Evolutionary conservation across 2,888 invertebrate genomes (phyloP).

Genomic region (Euplagia quadripunctaria): DNA sequence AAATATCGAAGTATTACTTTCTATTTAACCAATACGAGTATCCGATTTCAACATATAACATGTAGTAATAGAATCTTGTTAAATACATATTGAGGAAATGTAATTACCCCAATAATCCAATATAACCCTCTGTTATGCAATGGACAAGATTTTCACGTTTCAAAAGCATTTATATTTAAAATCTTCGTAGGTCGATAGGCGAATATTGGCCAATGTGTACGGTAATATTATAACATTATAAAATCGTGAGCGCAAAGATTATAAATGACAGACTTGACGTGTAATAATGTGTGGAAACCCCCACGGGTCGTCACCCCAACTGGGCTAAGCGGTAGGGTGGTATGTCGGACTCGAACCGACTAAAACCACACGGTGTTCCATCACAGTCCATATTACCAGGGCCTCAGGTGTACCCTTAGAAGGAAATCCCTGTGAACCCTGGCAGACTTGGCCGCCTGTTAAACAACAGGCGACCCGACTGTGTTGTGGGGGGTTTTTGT

Average conservation of each 20-base stretch:
- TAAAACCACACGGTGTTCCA: no score
- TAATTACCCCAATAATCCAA: slow-evolving; percentile 17
- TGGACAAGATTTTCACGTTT: slow-evolving; percentile 9
- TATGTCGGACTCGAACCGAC: background rate
- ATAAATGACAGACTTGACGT: slow-evolving; percentile 5
- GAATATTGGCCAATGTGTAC: slow-evolving; percentile 10
- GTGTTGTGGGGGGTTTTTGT: no score
- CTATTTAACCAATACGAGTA: background rate
- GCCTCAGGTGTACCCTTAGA: no score
- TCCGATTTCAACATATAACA: slow-evolving; percentile 1
- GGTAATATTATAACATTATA: slow-evolving; percentile 17
- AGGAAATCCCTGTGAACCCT: no score
- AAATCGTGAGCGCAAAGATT: slow-evolving; percentile 16
- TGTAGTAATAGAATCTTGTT: slow-evolving; percentile 5
- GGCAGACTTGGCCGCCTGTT: no score
- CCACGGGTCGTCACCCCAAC: no score
- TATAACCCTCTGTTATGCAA: slow-evolving; percentile 17
- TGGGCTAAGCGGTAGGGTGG: no score
- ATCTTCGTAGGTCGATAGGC: slow-evolving; percentile 8
- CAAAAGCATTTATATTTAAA: slow-evolving; percentile 13
- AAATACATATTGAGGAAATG: slow-evolving; percentile 12
- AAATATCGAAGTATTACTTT: slow-evolving; percentile 2
- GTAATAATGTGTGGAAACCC: no score
- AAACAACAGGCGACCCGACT: no score
- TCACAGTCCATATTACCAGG: no score